Conservation (phyloP, 2,888 invertebrate genomes). For the Bhutanitis thaidina region DNA sequence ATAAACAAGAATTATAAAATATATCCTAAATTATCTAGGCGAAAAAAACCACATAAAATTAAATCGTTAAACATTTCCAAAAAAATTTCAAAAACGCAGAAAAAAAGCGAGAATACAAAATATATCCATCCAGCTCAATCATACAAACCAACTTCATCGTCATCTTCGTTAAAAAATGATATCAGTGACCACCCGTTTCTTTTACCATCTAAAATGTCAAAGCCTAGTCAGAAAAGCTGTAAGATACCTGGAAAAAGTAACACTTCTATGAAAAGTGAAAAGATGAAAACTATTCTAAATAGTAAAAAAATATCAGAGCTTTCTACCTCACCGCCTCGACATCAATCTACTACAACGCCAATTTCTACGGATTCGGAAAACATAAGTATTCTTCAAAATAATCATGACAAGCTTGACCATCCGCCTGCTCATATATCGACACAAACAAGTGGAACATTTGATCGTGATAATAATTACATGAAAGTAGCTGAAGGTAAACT, state of each 20-base stretch:
- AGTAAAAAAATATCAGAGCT: not conserved
- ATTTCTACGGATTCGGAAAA: constrained; percentile 41
- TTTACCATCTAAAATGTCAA: not conserved
- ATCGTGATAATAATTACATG: constrained; percentile 53
- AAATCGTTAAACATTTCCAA: constrained; percentile 68
- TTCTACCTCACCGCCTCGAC: constrained; percentile 19
- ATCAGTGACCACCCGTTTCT: not conserved
- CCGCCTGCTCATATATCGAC: constrained; percentile 49
- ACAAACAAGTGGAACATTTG: constrained; percentile 50
- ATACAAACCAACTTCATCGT: constrained; percentile 25
- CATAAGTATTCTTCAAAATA: constrained; percentile 11
- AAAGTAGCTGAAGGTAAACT: constrained; percentile 65
- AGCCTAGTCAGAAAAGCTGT: not conserved
- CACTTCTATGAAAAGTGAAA: not conserved
- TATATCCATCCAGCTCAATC: not conserved
- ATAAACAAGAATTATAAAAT: constrained; percentile 21
- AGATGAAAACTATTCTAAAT: not conserved
- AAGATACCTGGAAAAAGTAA: not conserved
- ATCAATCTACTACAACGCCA: constrained; percentile 26
- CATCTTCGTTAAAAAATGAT: constrained; percentile 35
- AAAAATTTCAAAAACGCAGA: constrained; percentile 30
- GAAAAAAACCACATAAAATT: constrained; percentile 57
- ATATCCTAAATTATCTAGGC: constrained; percentile 31
- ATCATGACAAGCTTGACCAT: constrained; percentile 21
- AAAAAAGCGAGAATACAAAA: not conserved